These are phyloP conservation scores for Stenoptilia bipunctidactyla DNA, from an alignment of 2,888 invertebrate genomes.

Conservation along the genomic window DNA sequence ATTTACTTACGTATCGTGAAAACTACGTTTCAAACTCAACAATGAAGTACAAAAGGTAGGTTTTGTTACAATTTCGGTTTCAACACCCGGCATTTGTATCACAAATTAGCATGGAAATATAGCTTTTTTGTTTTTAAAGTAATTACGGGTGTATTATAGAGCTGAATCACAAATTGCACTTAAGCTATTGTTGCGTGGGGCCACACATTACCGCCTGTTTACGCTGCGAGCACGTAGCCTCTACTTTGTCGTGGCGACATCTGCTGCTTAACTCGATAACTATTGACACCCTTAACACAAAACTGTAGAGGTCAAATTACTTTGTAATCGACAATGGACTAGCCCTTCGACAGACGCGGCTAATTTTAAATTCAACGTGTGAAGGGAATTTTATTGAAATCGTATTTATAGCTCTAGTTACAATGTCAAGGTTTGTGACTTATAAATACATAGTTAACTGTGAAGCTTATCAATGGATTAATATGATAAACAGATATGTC, in stretches of 20 bases:
- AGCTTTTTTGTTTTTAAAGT: slow-evolving; percentile 19
- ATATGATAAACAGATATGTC: too few relatives aligned
- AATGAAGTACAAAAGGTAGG: not conserved
- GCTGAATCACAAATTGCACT: slow-evolving; percentile 60
- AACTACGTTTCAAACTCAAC: too few relatives aligned
- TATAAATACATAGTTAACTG: not conserved
- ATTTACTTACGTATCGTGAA: too few relatives aligned
- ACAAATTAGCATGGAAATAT: slow-evolving; percentile 30
- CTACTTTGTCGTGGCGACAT: slow-evolving; percentile 66
- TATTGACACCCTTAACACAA: slow-evolving; percentile 18
- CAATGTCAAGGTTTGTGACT: slow-evolving; percentile 19
- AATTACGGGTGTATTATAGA: slow-evolving; percentile 49
- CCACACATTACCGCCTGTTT: slow-evolving; percentile 66
- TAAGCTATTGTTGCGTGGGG: slow-evolving; percentile 58
- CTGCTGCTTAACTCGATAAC: slow-evolving; percentile 10
- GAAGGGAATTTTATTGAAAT: slow-evolving; percentile 39
- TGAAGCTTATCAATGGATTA: not conserved
- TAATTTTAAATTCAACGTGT: slow-evolving; percentile 49
- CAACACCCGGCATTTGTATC: not conserved
- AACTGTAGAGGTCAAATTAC: slow-evolving; percentile 23
- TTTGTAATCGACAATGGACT: slow-evolving; percentile 15
- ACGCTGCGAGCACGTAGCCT: slow-evolving; percentile 58
- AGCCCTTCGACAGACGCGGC: slow-evolving; percentile 33
- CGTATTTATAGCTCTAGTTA: slow-evolving; percentile 30
- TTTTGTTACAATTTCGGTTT: slow-evolving; percentile 2